Evolutionary conservation across 2,797 vertebrate genomes (phyloP).

Genomic region (Spondyliosoma cantharus): DNA sequence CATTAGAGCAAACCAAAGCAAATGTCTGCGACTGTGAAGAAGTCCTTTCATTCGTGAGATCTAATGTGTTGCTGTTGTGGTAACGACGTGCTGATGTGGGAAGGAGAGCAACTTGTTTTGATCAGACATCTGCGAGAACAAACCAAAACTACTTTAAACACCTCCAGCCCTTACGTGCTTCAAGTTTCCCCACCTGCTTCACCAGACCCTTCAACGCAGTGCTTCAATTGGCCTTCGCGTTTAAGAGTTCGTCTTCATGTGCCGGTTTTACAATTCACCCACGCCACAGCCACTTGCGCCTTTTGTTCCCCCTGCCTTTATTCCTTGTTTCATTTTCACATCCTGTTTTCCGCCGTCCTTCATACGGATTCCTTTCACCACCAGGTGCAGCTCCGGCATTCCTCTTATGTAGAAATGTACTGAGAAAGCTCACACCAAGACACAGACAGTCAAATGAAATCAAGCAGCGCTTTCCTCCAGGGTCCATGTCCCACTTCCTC

Average conservation of each 20-base stretch:
- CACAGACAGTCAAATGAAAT: constrained; percentile 48
- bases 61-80: background rate
- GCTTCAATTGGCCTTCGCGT: constrained; percentile 41
- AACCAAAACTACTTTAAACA: background rate
- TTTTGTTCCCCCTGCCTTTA: constrained; percentile 29
- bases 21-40: background rate
- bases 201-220: constrained; percentile 20
- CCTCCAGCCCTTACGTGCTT: constrained; percentile 7
- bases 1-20: background rate
- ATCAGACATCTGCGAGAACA: background rate
- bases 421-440: constrained; percentile 38
- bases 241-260: constrained; percentile 35
- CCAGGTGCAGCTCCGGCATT: constrained; percentile 16
- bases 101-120: constrained; percentile 2
- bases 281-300: constrained; percentile 29
- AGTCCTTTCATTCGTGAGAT: background rate
- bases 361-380: constrained; percentile 14
- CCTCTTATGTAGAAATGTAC: constrained; percentile 3
- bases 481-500: constrained; percentile 64
- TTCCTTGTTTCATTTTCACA: constrained; percentile 23
- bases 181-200: constrained; percentile 26
- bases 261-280: constrained; percentile 16
- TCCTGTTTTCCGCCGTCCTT: constrained; percentile 33
- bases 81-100: background rate
- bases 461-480: constrained; percentile 56